Evolutionary conservation across 2,113 vertebrate genomes (phyloP).

Genomic region (Oreocharis arfaki): DNA sequence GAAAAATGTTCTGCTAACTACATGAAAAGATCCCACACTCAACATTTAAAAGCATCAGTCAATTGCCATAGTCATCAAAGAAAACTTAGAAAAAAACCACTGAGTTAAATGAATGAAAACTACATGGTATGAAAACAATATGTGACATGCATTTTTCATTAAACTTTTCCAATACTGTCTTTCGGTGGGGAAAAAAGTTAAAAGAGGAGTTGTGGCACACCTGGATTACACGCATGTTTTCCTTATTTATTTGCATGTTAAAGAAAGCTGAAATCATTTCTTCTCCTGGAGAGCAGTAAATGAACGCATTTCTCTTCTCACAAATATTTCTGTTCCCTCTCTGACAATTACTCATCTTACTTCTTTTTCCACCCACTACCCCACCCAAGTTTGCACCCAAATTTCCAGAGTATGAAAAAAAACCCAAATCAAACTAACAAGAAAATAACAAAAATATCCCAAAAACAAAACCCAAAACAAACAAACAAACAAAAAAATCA

Average conservation of each 20-base stretch:
- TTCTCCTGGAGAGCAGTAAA: neutral
- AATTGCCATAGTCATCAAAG: neutral
- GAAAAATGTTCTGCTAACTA: neutral
- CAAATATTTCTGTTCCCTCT: neutral
- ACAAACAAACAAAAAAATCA: neutral
- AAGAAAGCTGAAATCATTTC: neutral
- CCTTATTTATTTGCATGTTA: neutral
- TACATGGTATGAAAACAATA: neutral
- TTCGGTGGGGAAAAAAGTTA: neutral
- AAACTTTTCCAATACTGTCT: neutral
- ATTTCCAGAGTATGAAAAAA: neutral
- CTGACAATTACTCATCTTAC: neutral
- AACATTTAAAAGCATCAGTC: neutral
- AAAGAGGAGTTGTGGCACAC: neutral
- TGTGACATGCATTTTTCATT: accelerated
- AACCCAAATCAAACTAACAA: neutral
- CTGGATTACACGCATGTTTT: neutral
- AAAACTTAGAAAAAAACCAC: neutral
- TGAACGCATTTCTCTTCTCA: neutral
- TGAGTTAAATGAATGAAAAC: neutral
- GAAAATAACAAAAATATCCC: neutral
- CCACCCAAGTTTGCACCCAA: neutral
- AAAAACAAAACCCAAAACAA: neutral
- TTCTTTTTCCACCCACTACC: neutral
- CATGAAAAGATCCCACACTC: neutral